phyloP scores from a whole-genome alignment of 2,888 invertebrate genomes.

The Noctua janthe region DNA sequence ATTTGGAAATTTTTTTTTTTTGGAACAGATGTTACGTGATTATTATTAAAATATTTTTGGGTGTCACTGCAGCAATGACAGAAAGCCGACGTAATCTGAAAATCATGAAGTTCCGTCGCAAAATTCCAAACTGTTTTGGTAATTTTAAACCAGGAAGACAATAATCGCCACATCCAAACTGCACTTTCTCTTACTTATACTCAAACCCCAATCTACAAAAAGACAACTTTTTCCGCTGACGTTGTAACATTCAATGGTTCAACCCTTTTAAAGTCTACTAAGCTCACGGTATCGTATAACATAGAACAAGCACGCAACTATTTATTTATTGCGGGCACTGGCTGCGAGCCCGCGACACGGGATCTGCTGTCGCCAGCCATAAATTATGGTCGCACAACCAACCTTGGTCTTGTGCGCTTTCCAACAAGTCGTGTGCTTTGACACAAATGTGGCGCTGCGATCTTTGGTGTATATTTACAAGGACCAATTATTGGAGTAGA shows the following conservation, averaged over 20 bases:
- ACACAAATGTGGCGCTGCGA: slow-evolving; percentile 40
- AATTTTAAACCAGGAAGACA: neutral
- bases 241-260: slow-evolving; percentile 51
- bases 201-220: slow-evolving; percentile 5
- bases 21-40: slow-evolving; percentile 31
- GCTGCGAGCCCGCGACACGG: slow-evolving; percentile 80
- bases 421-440: slow-evolving; percentile 63
- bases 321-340: slow-evolving; percentile 81
- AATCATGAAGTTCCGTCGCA: neutral
- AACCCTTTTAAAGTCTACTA: slow-evolving; percentile 75
- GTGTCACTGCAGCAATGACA: neutral
- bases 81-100: neutral
- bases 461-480: neutral
- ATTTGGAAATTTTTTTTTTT: slow-evolving; percentile 52
- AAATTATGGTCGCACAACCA: slow-evolving; percentile 79
- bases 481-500: slow-evolving; percentile 9
- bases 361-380: slow-evolving; percentile 80
- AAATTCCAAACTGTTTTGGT: neutral
- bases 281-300: slow-evolving; percentile 81
- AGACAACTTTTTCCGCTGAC: slow-evolving; percentile 11
- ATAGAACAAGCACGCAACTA: slow-evolving; percentile 76
- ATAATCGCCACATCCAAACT: neutral
- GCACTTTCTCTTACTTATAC: neutral
- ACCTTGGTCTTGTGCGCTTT: slow-evolving; percentile 71
- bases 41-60: slow-evolving; percentile 34